phyloP scores from a whole-genome alignment of 2,797 vertebrate species.

The Hapalemur alaotrensis region DNA sequence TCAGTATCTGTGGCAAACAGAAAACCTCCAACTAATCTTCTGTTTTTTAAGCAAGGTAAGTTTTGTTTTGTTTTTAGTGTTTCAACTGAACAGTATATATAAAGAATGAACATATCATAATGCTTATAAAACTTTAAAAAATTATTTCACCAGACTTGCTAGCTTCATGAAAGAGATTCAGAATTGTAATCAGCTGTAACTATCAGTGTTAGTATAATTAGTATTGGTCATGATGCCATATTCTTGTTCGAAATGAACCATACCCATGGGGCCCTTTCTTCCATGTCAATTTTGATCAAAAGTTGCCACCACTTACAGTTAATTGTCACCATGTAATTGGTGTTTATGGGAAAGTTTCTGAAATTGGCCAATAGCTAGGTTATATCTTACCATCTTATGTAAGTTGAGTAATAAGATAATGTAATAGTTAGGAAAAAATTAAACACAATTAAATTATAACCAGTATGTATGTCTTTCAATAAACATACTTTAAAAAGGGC shows the following conservation, averaged over 20 bases:
- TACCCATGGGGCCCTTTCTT: conserved; percentile 79
- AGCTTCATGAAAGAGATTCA: conserved; percentile 73
- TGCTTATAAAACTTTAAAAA: neutral
- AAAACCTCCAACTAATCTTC: neutral
- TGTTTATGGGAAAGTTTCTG: conserved; percentile 80
- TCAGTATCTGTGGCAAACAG: neutral
- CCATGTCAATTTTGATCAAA: conserved; percentile 74
- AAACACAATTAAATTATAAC: neutral
- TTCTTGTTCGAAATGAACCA: conserved; percentile 81
- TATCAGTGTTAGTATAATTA: conserved; percentile 82
- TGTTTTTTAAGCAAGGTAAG: neutral
- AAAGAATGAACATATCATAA: conserved; percentile 83
- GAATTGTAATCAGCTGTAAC: conserved; percentile 79
- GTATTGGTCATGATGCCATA: conserved; percentile 80
- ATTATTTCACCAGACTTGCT: conserved; percentile 75
- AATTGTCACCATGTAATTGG: conserved; percentile 74
- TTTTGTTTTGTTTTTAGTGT: neutral
- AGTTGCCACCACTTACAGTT: conserved; percentile 78
- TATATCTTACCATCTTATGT: conserved; percentile 78
- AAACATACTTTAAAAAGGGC: neutral
- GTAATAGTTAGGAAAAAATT: conserved; percentile 62
- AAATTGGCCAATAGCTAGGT: conserved; percentile 78
- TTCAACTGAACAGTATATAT: neutral
- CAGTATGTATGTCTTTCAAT: neutral
- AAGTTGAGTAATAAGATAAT: conserved; percentile 78